Conservation (phyloP, 2,113 vertebrate species). For the Semicossyphus pulcher region DNA sequence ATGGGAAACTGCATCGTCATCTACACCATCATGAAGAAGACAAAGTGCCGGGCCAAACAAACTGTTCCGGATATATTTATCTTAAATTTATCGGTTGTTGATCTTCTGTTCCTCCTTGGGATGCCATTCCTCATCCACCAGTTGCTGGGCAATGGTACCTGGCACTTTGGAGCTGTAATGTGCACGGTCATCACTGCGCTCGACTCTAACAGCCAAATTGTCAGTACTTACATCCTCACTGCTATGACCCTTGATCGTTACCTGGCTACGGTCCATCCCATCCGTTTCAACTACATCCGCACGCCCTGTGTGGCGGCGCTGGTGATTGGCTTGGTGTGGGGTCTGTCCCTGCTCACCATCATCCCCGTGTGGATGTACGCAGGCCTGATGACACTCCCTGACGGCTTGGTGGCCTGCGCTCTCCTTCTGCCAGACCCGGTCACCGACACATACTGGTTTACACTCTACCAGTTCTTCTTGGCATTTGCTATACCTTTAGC, state of each 20-base stretch:
- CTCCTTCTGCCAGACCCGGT: conserved; percentile 87
- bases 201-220: conserved; percentile 90
- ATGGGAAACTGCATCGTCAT: conserved; percentile 88
- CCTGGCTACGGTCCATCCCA: conserved; percentile 88
- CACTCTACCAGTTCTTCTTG: conserved; percentile 89
- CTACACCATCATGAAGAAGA: conserved; percentile 89
- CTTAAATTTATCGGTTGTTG: conserved; percentile 88
- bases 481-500: conserved; percentile 86
- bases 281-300: conserved; percentile 86
- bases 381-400: conserved; percentile 87
- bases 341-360: conserved; percentile 86
- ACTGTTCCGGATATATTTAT: conserved; percentile 90
- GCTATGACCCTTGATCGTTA: conserved; percentile 90
- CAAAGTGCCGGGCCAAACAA: conserved; percentile 84
- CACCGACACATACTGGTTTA: conserved; percentile 88
- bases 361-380: conserved; percentile 89
- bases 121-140: conserved; percentile 93
- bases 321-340: conserved; percentile 86
- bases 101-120: conserved; percentile 88
- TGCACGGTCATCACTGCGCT: conserved; percentile 88
- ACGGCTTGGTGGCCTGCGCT: conserved; percentile 85
- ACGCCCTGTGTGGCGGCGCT: conserved; percentile 81
- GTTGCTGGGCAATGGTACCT: conserved; percentile 87
- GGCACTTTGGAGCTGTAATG: conserved; percentile 87
- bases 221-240: conserved; percentile 90